phyloP scores from a whole-genome alignment of 1,140 invertebrate genomes.

The Spodoptera frugiperda region DNA sequence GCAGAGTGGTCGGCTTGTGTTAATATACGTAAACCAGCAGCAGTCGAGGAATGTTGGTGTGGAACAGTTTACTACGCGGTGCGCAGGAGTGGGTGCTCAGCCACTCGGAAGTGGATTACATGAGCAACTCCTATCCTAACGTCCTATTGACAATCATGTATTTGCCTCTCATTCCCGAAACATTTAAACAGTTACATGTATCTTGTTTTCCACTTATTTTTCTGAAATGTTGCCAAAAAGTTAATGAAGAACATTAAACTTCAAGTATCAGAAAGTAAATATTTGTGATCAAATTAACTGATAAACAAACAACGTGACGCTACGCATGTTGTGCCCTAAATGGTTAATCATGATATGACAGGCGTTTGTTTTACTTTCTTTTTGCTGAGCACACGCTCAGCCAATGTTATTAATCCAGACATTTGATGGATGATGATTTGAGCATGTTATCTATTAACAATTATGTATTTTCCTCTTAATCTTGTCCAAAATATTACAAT shows the following conservation, averaged over 20 bases:
- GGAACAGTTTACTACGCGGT: constrained; percentile 57
- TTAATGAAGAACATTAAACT: neutral
- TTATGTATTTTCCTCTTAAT: too few species aligned
- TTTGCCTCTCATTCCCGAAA: constrained; percentile 5
- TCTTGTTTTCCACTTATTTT: constrained; percentile 11
- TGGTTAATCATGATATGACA: too few species aligned
- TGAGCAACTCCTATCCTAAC: constrained; percentile 25
- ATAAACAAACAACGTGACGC: too few species aligned
- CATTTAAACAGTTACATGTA: constrained; percentile 2
- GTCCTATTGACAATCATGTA: constrained; percentile 35
- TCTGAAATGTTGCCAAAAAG: constrained; percentile 29
- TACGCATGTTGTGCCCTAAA: too few species aligned
- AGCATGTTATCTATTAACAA: too few species aligned
- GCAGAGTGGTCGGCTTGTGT: constrained; percentile 12
- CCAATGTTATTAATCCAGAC: too few species aligned
- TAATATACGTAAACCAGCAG: constrained; percentile 28
- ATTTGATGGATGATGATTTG: too few species aligned
- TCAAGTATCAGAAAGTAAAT: neutral
- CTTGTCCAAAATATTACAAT: too few species aligned
- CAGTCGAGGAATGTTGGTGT: constrained; percentile 58
- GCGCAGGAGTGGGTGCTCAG: constrained; percentile 50
- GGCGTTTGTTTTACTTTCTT: too few species aligned
- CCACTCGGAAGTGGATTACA: constrained; percentile 59
- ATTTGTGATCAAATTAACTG: neutral
- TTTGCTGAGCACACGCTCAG: too few species aligned